Evolutionary conservation across 2,797 vertebrate species (phyloP), one percentile per base, ranked within the genome.

Genomic region (Sebastes hubbsi): DNA sequence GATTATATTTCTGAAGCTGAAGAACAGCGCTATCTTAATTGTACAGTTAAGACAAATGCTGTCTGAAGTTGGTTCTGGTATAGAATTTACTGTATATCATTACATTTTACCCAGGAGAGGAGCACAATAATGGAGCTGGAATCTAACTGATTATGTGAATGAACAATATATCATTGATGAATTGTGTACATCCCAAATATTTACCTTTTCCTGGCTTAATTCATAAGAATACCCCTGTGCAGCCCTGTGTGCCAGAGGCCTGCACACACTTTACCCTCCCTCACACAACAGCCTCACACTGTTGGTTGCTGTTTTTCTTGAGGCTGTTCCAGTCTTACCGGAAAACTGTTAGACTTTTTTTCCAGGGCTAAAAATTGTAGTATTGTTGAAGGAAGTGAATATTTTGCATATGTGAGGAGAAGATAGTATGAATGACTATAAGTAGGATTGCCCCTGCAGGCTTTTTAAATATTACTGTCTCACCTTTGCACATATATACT

Each of bases 321-420:
- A 62, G 30, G 20, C 18, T 22, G 75, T n/a, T 22, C 30, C 2
- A 34, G 58, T 74, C 74, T 75, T 70, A 27, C 49, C 14, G 34
- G 7, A 56, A 71, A 77, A 63, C 46, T 14, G 42, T 46, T 46
- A 0, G 42, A 34, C 27, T 25, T 78, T 56, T 49, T 75, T 71
- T 34, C n/a, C 49, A 67, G 36, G 34, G 55, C 34, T 84, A 32
- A 70, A 80, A 80, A 25, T 76, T 20, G n/a, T 38, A 22, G 18
- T 64, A 76, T 42, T 70, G 11, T 38, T 62, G 54, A 24, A 46
- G 60, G 24, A 75, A 13, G 27, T 55, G 29, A 64, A 22, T 52
- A 6, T 81, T 6, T 68, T 64, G 14, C 8, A 3, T 36, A 11
- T 29, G 24, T 71, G 29, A 59, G 13, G 56, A 65, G 30, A 59